phyloP scores from a whole-genome alignment of 2,113 vertebrate species.

The Pomatorhinus ruficollis region DNA sequence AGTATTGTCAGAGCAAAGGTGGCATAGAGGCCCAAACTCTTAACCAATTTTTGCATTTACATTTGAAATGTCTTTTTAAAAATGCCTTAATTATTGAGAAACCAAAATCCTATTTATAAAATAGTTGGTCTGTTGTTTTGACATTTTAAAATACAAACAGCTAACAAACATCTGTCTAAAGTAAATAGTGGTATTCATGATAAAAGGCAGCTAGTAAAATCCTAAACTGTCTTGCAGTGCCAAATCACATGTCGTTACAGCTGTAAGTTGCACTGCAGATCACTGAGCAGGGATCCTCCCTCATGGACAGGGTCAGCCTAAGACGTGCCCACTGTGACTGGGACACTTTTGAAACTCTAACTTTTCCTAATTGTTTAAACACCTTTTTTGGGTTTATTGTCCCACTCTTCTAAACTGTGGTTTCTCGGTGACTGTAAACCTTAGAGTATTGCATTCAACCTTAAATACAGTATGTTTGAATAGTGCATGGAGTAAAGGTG shows the following conservation, averaged over 20 bases:
- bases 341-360: not conserved
- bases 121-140: not conserved
- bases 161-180: not conserved
- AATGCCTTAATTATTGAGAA: not conserved
- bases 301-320: not conserved
- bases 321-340: not conserved
- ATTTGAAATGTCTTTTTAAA: not conserved
- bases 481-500: not conserved
- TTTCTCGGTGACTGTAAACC: not conserved
- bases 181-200: not conserved
- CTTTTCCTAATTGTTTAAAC: not conserved
- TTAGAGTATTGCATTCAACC: not conserved
- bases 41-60: not conserved
- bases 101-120: not conserved
- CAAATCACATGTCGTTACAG: not conserved
- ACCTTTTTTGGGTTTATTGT: not conserved
- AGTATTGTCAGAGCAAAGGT: not conserved
- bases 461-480: not conserved
- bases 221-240: not conserved
- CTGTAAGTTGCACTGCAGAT: not conserved
- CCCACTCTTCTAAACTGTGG: accelerated
- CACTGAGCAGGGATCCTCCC: not conserved
- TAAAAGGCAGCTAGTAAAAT: not conserved
- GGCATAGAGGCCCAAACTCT: not conserved
- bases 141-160: not conserved